These are phyloP conservation scores for Echiichthys vipera DNA, from an alignment of 2,797 vertebrate species.

Conservation along the genomic window DNA sequence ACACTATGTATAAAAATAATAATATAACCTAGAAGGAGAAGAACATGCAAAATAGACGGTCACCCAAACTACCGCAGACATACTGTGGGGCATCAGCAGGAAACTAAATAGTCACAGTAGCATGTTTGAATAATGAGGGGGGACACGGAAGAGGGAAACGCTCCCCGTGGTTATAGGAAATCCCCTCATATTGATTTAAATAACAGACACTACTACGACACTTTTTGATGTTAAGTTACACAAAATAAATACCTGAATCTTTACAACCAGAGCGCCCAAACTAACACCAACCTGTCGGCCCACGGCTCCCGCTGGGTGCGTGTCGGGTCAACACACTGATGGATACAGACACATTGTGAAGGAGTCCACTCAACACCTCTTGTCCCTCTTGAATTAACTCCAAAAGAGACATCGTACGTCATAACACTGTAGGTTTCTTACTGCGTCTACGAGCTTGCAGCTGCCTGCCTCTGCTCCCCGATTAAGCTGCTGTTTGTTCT, in stretches of 20 bases:
- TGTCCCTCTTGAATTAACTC: constrained; percentile 53
- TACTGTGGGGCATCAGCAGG: constrained; percentile 15
- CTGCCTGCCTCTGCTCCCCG: constrained; percentile 16
- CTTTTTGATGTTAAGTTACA: neutral
- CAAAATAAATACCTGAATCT: neutral
- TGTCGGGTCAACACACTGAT: constrained; percentile 57
- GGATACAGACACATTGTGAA: constrained; percentile 41
- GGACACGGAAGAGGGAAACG: constrained; percentile 18
- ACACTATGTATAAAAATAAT: no score
- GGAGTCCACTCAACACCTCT: constrained; percentile 35
- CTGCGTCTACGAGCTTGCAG: neutral
- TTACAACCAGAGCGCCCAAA: neutral
- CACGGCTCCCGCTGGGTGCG: neutral
- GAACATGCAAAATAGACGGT: neutral
- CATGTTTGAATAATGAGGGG: constrained; percentile 31
- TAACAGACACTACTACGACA: constrained; percentile 9
- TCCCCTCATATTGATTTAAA: constrained; percentile 51
- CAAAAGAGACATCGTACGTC: constrained; percentile 61
- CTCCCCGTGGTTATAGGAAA: constrained; percentile 44
- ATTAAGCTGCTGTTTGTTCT: constrained; percentile 8
- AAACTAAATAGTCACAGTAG: constrained; percentile 1
- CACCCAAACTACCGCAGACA: neutral
- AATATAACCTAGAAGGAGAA: neutral
- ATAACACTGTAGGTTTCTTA: neutral
- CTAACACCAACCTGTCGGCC: constrained; percentile 52